phyloP scores from a whole-genome alignment of 30 jellyfish, hydroid and myxozoan species.

The Hydractinia symbiolongicarpus region DNA sequence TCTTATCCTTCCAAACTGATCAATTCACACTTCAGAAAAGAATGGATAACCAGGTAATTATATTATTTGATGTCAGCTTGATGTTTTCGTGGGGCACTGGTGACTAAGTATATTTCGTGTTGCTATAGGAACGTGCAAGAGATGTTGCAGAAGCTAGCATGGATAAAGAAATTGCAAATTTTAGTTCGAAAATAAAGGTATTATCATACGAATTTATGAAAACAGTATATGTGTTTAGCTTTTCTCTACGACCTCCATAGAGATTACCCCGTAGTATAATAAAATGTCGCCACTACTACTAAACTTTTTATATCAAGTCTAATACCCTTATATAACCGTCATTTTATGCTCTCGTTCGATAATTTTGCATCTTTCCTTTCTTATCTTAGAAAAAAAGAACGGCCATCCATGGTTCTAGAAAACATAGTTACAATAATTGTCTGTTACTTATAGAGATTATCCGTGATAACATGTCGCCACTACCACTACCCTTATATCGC shows the following conservation, averaged over 20 bases:
- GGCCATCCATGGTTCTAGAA: too few relatives aligned
- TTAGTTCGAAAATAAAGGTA: constrained; percentile 21
- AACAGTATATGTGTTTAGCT: not conserved
- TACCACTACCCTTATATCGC: too few relatives aligned
- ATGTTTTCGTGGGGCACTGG: too few relatives aligned
- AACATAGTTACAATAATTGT: too few relatives aligned
- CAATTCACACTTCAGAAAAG: constrained; percentile 70
- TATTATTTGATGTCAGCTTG: too few relatives aligned
- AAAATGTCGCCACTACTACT: too few relatives aligned
- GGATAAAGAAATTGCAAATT: constrained; percentile 72
- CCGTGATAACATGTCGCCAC: too few relatives aligned
- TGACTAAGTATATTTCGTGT: not conserved
- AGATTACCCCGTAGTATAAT: too few relatives aligned
- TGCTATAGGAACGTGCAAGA: constrained; percentile 78
- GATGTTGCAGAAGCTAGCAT: constrained; percentile 91
- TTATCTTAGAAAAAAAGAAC: too few relatives aligned
- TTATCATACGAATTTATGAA: not conserved
- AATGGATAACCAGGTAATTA: constrained; percentile 64
- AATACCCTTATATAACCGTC: not conserved
- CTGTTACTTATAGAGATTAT: too few relatives aligned
- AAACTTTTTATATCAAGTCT: too few relatives aligned
- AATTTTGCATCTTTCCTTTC: not conserved
- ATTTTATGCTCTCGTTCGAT: not conserved
- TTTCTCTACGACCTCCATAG: too few relatives aligned
- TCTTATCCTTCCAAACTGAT: constrained; percentile 65